phyloP scores from a whole-genome alignment of 2,888 invertebrate genomes.

The Zygaena filipendulae region DNA sequence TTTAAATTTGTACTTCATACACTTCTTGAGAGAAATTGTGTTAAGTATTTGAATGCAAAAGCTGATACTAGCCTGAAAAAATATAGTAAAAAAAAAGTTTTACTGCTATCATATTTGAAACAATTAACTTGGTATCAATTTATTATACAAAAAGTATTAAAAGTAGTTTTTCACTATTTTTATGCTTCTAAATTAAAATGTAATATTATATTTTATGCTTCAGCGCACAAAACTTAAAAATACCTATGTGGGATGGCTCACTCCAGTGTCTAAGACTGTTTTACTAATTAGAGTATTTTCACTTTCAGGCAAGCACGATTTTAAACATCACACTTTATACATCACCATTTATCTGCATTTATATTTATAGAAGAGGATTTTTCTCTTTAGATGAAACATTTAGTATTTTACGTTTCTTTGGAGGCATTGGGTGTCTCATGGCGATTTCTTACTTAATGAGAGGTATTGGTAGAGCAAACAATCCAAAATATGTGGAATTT shows the following conservation, averaged over 20 bases:
- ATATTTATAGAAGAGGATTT: constrained; percentile 72
- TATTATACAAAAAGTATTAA: too few species aligned
- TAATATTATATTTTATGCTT: too few species aligned
- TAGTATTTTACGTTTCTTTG: constrained; percentile 68
- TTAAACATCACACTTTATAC: constrained; percentile 78
- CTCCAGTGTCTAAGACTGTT: too few species aligned
- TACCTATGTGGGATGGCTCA: too few species aligned
- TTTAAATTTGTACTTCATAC: background rate
- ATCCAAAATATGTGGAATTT: constrained; percentile 77
- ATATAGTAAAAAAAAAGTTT: too few species aligned
- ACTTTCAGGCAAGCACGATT: constrained; percentile 48
- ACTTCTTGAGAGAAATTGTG: background rate
- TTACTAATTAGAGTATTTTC: too few species aligned
- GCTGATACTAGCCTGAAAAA: too few species aligned
- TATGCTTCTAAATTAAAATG: too few species aligned
- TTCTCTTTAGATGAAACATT: constrained; percentile 27
- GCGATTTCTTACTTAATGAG: constrained; percentile 73
- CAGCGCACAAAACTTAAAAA: too few species aligned
- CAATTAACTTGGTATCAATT: too few species aligned
- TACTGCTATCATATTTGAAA: too few species aligned
- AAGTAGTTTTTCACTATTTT: too few species aligned
- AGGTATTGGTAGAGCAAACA: constrained; percentile 74
- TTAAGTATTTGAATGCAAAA: background rate
- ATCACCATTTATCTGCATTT: constrained; percentile 78
- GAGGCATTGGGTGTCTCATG: constrained; percentile 74